Evolutionary conservation across 2,888 invertebrate species (phyloP), one percentile per base, ranked within the genome.

Genomic region (Agrotis puta): DNA sequence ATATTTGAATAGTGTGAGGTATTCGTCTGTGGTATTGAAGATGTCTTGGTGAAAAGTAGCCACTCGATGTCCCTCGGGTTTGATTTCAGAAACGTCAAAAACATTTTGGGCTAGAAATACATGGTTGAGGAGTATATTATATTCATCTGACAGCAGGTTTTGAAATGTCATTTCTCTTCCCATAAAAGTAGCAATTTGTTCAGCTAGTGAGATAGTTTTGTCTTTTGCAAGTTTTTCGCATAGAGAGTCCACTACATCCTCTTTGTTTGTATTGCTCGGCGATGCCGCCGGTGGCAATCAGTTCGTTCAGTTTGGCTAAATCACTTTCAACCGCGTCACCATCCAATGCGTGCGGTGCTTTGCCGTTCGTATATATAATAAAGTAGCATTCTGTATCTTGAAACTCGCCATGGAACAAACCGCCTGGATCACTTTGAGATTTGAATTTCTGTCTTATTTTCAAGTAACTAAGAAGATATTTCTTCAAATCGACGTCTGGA

Each of bases 361-460:
- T 39, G 11, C 70, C 83, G 16, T 68, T 76, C 13, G 83, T 84
- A 45, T 84, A 84, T 4, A 81, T 43, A 20, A 70, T 27, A n/a
- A 58, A 70, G 7, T 50, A 43, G 48, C 56, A 70, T 14, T 69
- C 56, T 7, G 24, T 43, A 24, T 70, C 54, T 24, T 56, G 48
- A 47, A 82, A 11, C 14, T 0, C 24, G 0, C 62, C 77, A 22
- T 43, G 39, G 33, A 82, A 79, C 2, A 84, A 11, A 51, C 24
- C 54, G 39, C 16, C 54, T 7, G 48, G 16, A 39, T 39, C 39
- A 11, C 11, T 2, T 2, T 39, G 39, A 39, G 39, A 39, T 18
- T 45, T 18, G 13, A 83, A 77, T 14, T 27, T 58, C 18, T 72
- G 43, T 47, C 64, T 71, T 11, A 83, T 71, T 63, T 59, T 59